Conservation (phyloP, 2,113 vertebrate species). For the Sylvia atricapilla region DNA sequence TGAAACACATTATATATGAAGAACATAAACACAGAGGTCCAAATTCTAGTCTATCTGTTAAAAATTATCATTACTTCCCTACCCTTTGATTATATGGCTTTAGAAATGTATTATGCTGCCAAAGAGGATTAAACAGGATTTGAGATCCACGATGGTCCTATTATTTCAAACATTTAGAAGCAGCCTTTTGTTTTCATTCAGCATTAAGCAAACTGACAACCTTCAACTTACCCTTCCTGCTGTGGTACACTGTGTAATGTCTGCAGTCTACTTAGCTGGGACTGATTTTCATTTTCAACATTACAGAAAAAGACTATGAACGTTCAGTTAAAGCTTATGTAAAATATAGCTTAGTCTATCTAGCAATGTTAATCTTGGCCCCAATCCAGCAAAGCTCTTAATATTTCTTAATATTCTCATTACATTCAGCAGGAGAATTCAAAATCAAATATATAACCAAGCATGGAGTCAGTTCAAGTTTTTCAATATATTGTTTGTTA, state of each 20-base stretch:
- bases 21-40: background rate
- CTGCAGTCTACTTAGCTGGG: background rate
- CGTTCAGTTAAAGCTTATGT: background rate
- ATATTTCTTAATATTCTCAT: constrained; percentile 24
- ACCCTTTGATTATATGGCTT: background rate
- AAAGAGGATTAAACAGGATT: constrained; percentile 48
- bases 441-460: background rate
- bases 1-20: background rate
- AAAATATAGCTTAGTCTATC: constrained; percentile 1
- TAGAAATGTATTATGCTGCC: background rate
- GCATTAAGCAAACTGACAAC: constrained; percentile 9
- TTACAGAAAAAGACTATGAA: background rate
- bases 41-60: background rate
- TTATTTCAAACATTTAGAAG: constrained; percentile 10
- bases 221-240: background rate
- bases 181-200: background rate
- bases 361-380: background rate
- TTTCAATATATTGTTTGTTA: background rate
- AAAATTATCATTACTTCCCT: background rate
- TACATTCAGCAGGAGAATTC: background rate
- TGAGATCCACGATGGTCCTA: background rate
- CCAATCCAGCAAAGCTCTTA: background rate
- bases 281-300: background rate
- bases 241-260: background rate
- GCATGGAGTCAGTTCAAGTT: background rate